phyloP scores from a whole-genome alignment of 2,113 vertebrate genomes.

The Mastomys natalensis region DNA sequence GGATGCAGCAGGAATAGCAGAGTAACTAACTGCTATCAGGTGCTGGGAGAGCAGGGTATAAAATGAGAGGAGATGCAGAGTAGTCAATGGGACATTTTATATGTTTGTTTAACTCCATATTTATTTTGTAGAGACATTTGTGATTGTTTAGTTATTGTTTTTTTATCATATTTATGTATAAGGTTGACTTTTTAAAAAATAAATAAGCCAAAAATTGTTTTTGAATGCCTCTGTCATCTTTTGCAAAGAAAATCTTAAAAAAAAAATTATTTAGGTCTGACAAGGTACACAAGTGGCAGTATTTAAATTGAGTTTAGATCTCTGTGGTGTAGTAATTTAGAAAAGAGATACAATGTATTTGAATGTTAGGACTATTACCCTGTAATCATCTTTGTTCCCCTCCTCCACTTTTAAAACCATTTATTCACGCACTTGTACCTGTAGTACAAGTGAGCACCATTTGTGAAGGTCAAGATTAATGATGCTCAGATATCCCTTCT shows the following conservation, averaged over 20 bases:
- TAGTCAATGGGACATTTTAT: slow-evolving; percentile 77
- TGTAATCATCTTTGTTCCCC: neutral
- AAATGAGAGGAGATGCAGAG: slow-evolving; percentile 78
- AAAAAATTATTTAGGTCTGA: slow-evolving; percentile 59
- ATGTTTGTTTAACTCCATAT: slow-evolving; percentile 86
- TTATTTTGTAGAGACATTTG: slow-evolving; percentile 90
- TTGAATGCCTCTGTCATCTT: slow-evolving; percentile 92
- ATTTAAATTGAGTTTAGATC: slow-evolving; percentile 57
- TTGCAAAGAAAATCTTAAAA: slow-evolving; percentile 85
- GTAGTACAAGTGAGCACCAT: accelerated
- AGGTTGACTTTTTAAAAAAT: slow-evolving; percentile 90
- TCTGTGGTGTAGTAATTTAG: slow-evolving; percentile 47
- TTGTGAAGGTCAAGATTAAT: neutral
- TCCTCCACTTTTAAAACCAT: neutral
- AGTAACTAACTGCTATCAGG: slow-evolving; percentile 74
- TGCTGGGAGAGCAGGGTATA: slow-evolving; percentile 85
- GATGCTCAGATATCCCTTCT: neutral
- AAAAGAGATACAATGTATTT: slow-evolving; percentile 40
- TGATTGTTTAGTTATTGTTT: slow-evolving; percentile 88
- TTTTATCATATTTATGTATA: slow-evolving; percentile 90
- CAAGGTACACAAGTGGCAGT: slow-evolving; percentile 67
- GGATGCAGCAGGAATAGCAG: slow-evolving; percentile 66
- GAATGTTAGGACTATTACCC: neutral
- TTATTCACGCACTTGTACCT: neutral
- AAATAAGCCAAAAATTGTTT: slow-evolving; percentile 90